Evolutionary conservation across 2,888 invertebrate species (phyloP).

Genomic region (Silvanus unidentatus): DNA sequence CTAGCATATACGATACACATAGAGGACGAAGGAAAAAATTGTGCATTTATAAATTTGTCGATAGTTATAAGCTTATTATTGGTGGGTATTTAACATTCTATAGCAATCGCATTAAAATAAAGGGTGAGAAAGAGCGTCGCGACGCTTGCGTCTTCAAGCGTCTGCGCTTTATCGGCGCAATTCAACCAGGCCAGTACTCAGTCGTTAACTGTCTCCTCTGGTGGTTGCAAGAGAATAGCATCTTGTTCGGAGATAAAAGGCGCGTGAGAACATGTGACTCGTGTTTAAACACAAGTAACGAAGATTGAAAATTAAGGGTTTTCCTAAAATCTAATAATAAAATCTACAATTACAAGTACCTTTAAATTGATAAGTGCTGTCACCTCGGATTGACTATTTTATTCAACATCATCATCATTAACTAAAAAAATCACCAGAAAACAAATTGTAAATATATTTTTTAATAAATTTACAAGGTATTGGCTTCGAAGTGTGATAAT

Average conservation of each 20-base stretch:
- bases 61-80: conserved; percentile 32
- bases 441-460: not conserved
- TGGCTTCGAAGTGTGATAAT: too few relatives aligned
- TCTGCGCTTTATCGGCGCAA: conserved; percentile 31
- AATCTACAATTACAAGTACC: too few relatives aligned
- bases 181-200: conserved; percentile 31
- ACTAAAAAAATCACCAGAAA: not conserved
- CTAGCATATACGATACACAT: too few relatives aligned
- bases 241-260: conserved; percentile 4
- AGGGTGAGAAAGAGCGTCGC: conserved; percentile 33
- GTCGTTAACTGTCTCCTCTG: conserved; percentile 23
- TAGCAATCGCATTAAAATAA: conserved; percentile 40
- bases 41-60: conserved; percentile 21
- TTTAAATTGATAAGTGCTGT: not conserved
- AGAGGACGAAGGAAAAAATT: not conserved
- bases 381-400: not conserved
- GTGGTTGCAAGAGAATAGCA: conserved; percentile 10
- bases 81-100: conserved; percentile 36
- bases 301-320: not conserved
- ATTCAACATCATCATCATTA: not conserved
- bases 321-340: not conserved
- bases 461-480: not conserved
- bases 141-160: conserved; percentile 31
- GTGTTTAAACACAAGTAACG: conserved; percentile 5
- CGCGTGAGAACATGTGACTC: conserved; percentile 26